These are phyloP conservation scores for Synodontis membranacea DNA, from an alignment of 2,113 vertebrate genomes.

Conservation along the genomic window DNA sequence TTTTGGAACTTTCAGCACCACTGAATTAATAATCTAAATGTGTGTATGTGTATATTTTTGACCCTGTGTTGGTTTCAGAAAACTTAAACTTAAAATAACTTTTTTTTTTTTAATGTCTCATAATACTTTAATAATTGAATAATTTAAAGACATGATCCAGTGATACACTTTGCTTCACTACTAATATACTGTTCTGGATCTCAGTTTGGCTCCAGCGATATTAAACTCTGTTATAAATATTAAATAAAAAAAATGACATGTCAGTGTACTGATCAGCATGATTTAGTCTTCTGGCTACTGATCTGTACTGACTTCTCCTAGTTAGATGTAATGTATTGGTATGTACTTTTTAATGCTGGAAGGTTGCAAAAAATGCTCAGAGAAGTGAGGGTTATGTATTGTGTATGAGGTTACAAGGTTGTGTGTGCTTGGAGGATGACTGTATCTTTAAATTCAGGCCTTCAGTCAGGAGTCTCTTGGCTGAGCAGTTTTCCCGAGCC, in stretches of 20 bases:
- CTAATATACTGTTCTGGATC: not conserved
- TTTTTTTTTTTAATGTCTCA: not conserved
- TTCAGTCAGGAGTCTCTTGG: not conserved
- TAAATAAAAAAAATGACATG: not conserved
- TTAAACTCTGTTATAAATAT: not conserved
- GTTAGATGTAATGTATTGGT: not conserved
- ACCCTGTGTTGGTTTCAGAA: too few species aligned
- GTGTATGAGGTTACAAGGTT: not conserved
- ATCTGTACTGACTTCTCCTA: not conserved
- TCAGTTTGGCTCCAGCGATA: not conserved
- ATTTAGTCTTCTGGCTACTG: not conserved
- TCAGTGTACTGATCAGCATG: not conserved
- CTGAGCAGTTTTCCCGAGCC: not conserved
- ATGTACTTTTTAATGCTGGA: not conserved
- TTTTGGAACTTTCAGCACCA: too few species aligned
- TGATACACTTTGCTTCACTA: not conserved
- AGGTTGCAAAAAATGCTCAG: not conserved
- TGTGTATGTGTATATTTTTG: too few species aligned
- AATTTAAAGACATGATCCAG: not conserved
- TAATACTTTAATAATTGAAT: too few species aligned
- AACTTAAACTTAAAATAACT: too few species aligned
- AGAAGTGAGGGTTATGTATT: not conserved
- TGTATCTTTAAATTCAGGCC: constrained; percentile 34
- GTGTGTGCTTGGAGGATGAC: not conserved
- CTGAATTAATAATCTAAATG: too few species aligned